Conservation (phyloP, 2,797 vertebrate genomes). For the Poecilia picta region DNA sequence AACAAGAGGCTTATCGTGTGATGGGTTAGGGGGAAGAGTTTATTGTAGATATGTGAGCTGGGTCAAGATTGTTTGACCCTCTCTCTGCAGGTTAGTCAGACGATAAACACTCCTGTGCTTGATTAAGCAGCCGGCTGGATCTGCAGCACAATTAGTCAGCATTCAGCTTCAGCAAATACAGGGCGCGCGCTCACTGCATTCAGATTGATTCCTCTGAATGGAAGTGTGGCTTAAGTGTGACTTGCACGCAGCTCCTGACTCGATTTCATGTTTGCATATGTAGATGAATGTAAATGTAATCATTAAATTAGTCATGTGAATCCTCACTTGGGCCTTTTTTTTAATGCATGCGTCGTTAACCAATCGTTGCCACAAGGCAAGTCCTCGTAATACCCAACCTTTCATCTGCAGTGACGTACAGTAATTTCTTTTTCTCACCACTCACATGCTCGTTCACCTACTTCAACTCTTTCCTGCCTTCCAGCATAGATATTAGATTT, state of each 20-base stretch:
- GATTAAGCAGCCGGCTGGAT: conserved; percentile 39
- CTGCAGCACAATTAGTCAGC: conserved; percentile 39
- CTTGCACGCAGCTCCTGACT: conserved; percentile 36
- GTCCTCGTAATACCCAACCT: conserved; percentile 46
- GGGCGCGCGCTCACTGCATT: neutral
- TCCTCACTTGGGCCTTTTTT: conserved; percentile 59
- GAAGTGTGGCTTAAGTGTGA: conserved; percentile 40
- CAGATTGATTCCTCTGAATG: conserved; percentile 38
- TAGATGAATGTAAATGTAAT: conserved; percentile 54
- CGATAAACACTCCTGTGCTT: conserved; percentile 28
- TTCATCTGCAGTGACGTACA: conserved; percentile 66
- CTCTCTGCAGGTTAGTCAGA: conserved; percentile 29
- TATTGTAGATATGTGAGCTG: conserved; percentile 47
- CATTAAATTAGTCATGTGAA: conserved; percentile 71
- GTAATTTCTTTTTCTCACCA: conserved; percentile 71
- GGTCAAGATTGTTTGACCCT: conserved; percentile 49
- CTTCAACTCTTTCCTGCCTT: conserved; percentile 57
- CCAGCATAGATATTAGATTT: conserved; percentile 62
- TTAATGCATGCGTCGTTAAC: conserved; percentile 69
- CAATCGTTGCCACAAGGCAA: conserved; percentile 65
- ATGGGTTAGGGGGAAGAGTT: conserved; percentile 28
- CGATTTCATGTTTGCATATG: conserved; percentile 46
- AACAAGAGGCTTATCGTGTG: conserved; percentile 55
- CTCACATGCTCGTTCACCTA: conserved; percentile 64
- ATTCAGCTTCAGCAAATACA: conserved; percentile 25